Evolutionary conservation across 2,888 invertebrate species (phyloP), one percentile per base, ranked within the genome.

Genomic region (Philhelius pedissequus): DNA sequence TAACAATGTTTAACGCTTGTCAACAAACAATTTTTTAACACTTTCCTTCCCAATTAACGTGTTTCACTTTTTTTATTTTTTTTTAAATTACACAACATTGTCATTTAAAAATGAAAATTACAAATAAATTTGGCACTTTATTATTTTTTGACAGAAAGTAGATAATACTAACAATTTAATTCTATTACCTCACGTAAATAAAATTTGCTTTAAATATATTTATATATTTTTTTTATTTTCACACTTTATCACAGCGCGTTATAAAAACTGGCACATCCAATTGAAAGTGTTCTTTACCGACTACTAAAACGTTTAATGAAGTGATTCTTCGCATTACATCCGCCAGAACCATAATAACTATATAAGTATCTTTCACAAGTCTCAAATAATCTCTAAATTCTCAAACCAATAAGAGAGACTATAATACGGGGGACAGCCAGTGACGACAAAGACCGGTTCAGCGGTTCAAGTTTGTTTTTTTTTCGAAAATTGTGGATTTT

Each of bases 251-350:
- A 74, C 77, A 30, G 64, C 15, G 69, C 60, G 70, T 60, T 58
- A 43, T 58, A 35, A 52, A 64, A 66, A 68, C 68, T 71, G 75
- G 79, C 83, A 76, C 84, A 71, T 80, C 84, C 84, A 84, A 84
- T 84, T 76, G 84, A 84, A 80, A 80, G 84, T 80, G 84, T 84
- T 84, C 84, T 76, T 80, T 80, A 68, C 75, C 75, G 84, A 66
- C 64, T 48, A 80, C 84, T 79, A 64, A 84, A 80, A 76, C 66
- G 66, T 48, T 76, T 84, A 80, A 80, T 80, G 70, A 76, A 80
- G 80, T 71, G 70, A 84, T 84, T 79, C 79, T 66, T 70, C 30
- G 74, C 32, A 15, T 74, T 64, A 79, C 79, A 79, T 52, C 54
- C 79, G 69, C 69, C 75, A 52, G 75, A 48, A 75, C 69, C 75